phyloP scores from a whole-genome alignment of 2,113 vertebrate genomes.

The Phalacrocorax carbo region DNA sequence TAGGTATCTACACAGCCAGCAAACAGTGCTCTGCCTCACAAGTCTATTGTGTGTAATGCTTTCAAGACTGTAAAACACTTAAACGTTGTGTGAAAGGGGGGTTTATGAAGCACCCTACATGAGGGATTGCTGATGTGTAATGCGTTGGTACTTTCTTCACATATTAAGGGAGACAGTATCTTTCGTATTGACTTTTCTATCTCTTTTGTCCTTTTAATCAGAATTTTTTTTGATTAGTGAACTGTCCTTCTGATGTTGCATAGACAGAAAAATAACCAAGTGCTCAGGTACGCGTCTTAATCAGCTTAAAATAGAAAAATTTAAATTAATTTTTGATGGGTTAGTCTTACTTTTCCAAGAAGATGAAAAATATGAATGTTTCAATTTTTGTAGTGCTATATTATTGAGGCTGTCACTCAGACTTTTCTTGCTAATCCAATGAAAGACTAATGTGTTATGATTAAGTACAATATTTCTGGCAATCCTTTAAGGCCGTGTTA shows the following conservation, averaged over 20 bases:
- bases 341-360: background rate
- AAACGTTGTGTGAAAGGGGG: background rate
- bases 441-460: constrained; percentile 16
- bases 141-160: background rate
- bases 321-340: constrained; percentile 19
- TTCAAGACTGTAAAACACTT: background rate
- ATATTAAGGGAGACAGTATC: background rate
- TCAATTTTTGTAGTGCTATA: background rate
- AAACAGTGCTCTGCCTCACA: background rate
- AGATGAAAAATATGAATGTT: background rate
- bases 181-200: background rate
- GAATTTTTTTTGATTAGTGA: background rate
- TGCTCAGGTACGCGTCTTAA: background rate
- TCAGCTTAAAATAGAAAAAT: constrained; percentile 4
- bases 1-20: background rate
- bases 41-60: background rate
- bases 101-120: background rate
- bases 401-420: constrained; percentile 34
- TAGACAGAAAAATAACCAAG: background rate
- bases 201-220: background rate
- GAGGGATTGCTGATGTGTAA: background rate
- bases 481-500: background rate
- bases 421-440: constrained; percentile 53
- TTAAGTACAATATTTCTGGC: constrained; percentile 23
- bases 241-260: background rate